Evolutionary conservation across 2,888 invertebrate genomes (phyloP), one percentile per base, ranked within the genome.

Genomic region (Lucinisca nassula): DNA sequence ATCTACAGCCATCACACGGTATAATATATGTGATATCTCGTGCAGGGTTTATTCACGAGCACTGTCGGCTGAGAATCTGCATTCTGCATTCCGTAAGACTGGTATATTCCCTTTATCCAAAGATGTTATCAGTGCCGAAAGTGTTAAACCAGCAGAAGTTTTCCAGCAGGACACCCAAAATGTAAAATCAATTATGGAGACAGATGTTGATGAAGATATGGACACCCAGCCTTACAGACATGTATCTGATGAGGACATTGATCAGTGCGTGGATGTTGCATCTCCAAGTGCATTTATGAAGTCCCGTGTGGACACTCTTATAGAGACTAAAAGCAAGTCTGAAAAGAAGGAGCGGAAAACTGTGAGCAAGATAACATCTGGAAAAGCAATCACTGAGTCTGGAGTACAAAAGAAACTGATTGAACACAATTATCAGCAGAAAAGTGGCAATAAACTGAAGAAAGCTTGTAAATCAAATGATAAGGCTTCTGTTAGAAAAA

Each of bases 1-100:
- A 6, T 95, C 95, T 6, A 95, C 94, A 92, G 92, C 94, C 0
- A 84, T 96, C 21, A 93, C 92, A 12, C 38, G 80, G 35, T 88
- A 84, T 37, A 80, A 85, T 8, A 74, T 90, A 4, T 51, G 74
- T 10, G 45, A 51, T 6, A 30, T 92, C 17, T 80, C 91, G 32
- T 76, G 78, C 21, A 78, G 79, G 61, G 90, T 88, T 4, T 87
- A 87, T 51, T 8, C 72, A 21, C 55, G 24, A 27, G 82, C 87
- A 12, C 45, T 85, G 61, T 58, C 49, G 6, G 81, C 85, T 24
- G 0, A 10, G 4, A 91, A 85, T 45, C 70, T 89, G 21, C 49
- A 80, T 4, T 49, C 83, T 21, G 77, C 85, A 14, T 91, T 91
- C 73, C 72, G 40, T 27, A 84, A 75, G 37, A 80, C 87, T 14